Evolutionary conservation across 1,140 invertebrate species (phyloP).

Genomic region (Zaprionus inermis): DNA sequence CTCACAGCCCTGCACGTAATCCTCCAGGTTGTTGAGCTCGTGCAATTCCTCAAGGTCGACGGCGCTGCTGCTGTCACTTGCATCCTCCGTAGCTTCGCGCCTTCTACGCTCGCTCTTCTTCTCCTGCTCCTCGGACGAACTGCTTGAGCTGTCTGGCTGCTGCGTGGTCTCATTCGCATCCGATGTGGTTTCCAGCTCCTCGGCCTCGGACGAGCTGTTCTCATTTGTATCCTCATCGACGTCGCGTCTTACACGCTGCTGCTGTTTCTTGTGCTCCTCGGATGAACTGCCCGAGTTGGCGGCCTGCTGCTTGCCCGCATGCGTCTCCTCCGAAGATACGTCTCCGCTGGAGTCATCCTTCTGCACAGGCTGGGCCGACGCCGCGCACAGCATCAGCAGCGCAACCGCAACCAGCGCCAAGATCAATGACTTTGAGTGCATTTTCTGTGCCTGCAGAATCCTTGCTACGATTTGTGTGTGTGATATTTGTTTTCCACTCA

Average conservation of each 20-base stretch:
- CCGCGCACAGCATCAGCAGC: slow-evolving; percentile 12
- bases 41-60: not conserved
- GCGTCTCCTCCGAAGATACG: too few relatives aligned
- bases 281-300: slow-evolving; percentile 24
- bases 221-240: too few relatives aligned
- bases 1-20: slow-evolving; percentile 72
- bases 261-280: slow-evolving; percentile 7
- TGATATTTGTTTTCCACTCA: not conserved
- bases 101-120: not conserved
- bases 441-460: not conserved
- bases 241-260: not conserved
- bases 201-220: too few relatives aligned
- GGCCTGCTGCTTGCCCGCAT: not conserved
- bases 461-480: not conserved
- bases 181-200: too few relatives aligned
- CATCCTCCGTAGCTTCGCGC: not conserved
- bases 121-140: not conserved
- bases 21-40: slow-evolving; percentile 40
- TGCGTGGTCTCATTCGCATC: not conserved
- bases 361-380: slow-evolving; percentile 1
- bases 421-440: slow-evolving; percentile 11
- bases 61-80: not conserved
- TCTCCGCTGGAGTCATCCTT: not conserved
- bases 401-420: slow-evolving; percentile 9
- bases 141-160: not conserved